These are phyloP conservation scores for Astropecten irregularis DNA, from an alignment of 53 echinoderm and acorn worm species.

Conservation along the genomic window DNA sequence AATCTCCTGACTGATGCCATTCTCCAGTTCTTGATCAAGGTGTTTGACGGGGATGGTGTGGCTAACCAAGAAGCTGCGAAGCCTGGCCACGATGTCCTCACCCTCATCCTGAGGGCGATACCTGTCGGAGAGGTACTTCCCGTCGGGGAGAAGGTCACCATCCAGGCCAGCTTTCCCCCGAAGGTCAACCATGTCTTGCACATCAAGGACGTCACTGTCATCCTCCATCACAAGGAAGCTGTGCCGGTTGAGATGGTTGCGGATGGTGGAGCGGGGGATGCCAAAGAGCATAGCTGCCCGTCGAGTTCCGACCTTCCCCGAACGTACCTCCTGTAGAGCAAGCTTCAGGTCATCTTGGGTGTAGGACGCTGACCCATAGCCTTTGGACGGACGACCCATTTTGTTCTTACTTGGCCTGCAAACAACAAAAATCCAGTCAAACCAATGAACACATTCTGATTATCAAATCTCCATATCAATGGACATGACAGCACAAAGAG, in stretches of 20 bases:
- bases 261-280: slow-evolving; percentile 98
- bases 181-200: slow-evolving; percentile 28
- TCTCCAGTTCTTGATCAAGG: slow-evolving; percentile 75
- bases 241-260: slow-evolving; percentile 96
- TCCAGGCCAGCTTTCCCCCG: slow-evolving; percentile 17
- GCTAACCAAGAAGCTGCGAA: slow-evolving; percentile 86
- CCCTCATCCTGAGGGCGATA: slow-evolving; percentile 54
- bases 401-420: slow-evolving; percentile 68
- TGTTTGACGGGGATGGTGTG: slow-evolving; percentile 75
- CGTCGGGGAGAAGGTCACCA: slow-evolving; percentile 2
- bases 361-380: slow-evolving; percentile 84
- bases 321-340: slow-evolving; percentile 87
- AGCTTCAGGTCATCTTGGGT: slow-evolving; percentile 95
- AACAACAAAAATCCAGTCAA: too few species aligned
- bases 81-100: slow-evolving; percentile 76
- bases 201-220: slow-evolving; percentile 36
- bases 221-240: slow-evolving; percentile 63
- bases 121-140: slow-evolving; percentile 13
- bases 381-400: slow-evolving; percentile 59
- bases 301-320: slow-evolving; percentile 91
- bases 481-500: too few species aligned
- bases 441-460: too few species aligned
- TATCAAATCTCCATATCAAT: too few species aligned
- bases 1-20: slow-evolving; percentile 83
- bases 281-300: slow-evolving; percentile 96